Evolutionary conservation across 2,888 invertebrate genomes (phyloP).

Genomic region (Drosophila mayaguana): DNA sequence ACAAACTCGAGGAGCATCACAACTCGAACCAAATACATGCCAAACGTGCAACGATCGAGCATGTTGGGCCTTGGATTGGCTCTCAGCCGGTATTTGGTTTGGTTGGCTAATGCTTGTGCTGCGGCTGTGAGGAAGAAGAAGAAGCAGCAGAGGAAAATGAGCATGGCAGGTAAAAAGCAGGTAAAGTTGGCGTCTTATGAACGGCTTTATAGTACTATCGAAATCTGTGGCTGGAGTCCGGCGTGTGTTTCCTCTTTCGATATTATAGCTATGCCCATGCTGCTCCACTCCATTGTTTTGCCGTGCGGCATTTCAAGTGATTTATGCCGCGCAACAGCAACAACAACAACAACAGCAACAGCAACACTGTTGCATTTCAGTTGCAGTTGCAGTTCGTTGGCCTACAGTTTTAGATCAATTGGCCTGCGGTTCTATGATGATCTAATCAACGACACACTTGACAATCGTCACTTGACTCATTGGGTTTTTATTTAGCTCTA

Average conservation of each 20-base stretch:
- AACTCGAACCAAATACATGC: conserved; percentile 26
- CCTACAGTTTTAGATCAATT: conserved; percentile 35
- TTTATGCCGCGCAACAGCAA: conserved; percentile 39
- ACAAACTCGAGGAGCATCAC: conserved; percentile 30
- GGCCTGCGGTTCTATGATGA: conserved; percentile 30
- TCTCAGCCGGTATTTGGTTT: conserved; percentile 25
- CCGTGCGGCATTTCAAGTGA: conserved; percentile 27
- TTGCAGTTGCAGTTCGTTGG: conserved; percentile 55
- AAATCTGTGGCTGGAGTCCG: conserved; percentile 34
- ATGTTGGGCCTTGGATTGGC: conserved; percentile 21
- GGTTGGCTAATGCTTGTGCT: conserved; percentile 1
- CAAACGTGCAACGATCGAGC: conserved; percentile 37
- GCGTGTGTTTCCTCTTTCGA: conserved; percentile 39
- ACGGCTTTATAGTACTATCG: conserved; percentile 13
- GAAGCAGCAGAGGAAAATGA: background rate
- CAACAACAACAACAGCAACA: conserved; percentile 8
- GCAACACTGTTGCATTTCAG: conserved; percentile 41
- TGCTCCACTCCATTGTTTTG: conserved; percentile 27
- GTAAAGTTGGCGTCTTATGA: conserved; percentile 32
- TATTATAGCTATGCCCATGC: conserved; percentile 10
- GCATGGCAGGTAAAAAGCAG: conserved; percentile 36
- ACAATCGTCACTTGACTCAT: conserved; percentile 53
- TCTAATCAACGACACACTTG: conserved; percentile 43
- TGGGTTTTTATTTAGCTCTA: conserved; percentile 11
- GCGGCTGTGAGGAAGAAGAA: background rate